phyloP scores from a whole-genome alignment of 2,797 vertebrate species.

The Gymnoscopelus braueri region DNA sequence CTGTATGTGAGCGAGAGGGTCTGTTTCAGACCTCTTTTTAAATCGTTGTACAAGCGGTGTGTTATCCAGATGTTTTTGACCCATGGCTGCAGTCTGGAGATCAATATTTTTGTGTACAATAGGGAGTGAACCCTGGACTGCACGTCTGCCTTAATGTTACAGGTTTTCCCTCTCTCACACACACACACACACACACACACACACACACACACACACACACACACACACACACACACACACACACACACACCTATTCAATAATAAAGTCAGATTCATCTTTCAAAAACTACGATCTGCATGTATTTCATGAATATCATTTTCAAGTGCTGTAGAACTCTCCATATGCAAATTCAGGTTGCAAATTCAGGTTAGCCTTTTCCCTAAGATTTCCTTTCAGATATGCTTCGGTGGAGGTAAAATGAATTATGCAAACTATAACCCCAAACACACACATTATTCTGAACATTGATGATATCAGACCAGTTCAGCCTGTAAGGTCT shows the following conservation, averaged over 20 bases:
- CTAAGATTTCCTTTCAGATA: slow-evolving; percentile 3
- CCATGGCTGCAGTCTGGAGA: not conserved
- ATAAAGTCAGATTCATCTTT: not conserved
- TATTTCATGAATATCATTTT: not conserved
- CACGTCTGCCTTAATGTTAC: slow-evolving; percentile 5
- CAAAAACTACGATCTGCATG: not conserved
- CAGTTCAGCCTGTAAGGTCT: slow-evolving; percentile 6
- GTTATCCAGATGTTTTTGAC: slow-evolving; percentile 5
- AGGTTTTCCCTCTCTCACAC: not conserved
- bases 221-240: no score
- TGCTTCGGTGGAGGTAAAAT: not conserved
- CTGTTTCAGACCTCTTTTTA: not conserved
- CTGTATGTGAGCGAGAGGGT: no score
- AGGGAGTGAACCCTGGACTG: slow-evolving; percentile 58
- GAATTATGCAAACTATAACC: slow-evolving; percentile 1
- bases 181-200: no score
- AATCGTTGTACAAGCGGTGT: not conserved
- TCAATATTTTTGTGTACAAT: slow-evolving; percentile 62
- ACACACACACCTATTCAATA: not conserved
- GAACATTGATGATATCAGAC: slow-evolving; percentile 5
- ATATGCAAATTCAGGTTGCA: not conserved
- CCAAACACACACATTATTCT: not conserved
- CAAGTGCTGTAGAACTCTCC: not conserved
- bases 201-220: no score
- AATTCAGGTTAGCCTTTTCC: not conserved